Conservation (phyloP, 2,888 invertebrate genomes). For the Synergus laeviventris region DNA sequence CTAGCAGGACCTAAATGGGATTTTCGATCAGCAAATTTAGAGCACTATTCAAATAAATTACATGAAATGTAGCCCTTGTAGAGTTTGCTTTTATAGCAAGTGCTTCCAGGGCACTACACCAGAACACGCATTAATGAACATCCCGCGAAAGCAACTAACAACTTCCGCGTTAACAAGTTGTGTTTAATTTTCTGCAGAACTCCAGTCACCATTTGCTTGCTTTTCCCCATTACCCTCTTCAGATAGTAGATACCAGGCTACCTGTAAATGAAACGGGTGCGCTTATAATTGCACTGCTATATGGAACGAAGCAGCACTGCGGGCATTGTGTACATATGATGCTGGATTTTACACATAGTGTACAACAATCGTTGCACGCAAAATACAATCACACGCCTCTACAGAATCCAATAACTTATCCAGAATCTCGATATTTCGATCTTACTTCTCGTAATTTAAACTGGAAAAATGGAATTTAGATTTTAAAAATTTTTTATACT, state of each 20-base stretch:
- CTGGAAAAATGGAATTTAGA: too few species aligned
- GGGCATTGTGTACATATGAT: background rate
- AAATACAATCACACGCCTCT: background rate
- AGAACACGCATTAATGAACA: background rate
- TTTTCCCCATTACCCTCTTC: constrained; percentile 12
- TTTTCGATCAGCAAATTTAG: constrained; percentile 24
- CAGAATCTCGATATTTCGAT: background rate
- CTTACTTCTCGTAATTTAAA: too few species aligned
- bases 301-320: constrained; percentile 5
- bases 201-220: constrained; percentile 11
- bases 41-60: constrained; percentile 25
- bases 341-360: constrained; percentile 6
- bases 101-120: background rate
- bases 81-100: constrained; percentile 8
- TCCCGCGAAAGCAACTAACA: constrained; percentile 23
- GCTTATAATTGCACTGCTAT: background rate
- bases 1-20: constrained; percentile 14
- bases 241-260: constrained; percentile 13
- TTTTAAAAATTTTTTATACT: too few species aligned
- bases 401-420: background rate
- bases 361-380: background rate
- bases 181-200: constrained; percentile 14
- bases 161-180: constrained; percentile 27
- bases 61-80: background rate
- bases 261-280: constrained; percentile 12